Base-by-base conservation (phyloP, 2,797 vertebrate genomes). In the Knipowitschia caucasica region DNA sequence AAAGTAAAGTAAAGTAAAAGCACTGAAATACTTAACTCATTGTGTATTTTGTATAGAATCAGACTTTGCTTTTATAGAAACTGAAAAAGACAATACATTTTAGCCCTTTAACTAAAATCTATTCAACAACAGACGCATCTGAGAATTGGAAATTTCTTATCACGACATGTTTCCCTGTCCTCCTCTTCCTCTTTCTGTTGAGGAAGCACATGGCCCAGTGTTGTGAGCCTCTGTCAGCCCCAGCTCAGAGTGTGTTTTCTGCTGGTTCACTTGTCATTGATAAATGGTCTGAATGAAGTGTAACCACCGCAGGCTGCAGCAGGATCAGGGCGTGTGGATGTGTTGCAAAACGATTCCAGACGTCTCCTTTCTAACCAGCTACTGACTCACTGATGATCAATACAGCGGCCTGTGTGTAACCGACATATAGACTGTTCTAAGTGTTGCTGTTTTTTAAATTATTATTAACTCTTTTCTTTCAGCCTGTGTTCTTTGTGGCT, bases 241-340 rank as follows among this genome's bases (percentile, higher is more conserved):
- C 17, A 66, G 53, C 56, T 69, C 63, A 2, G 60, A 45, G 59
- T 76, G 24, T 73, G 73, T 39, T 45, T 64, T 30, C 2, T 33
- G 6, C 21, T 56, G 56, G 36, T 45, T 68, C 18, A 51, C 14
- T 36, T 71, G 38, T 71, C 29, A 61, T 38, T 31, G 38, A 57
- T 63, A 38, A 70, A 61, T 27, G 54, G 38, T n/a, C 43, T 59
- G 56, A 46, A 29, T 18, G 17, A 46, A 46, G 30, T 30, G 57
- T 53, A 33, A 55, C 14, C 38, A 50, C 70, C 62, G 1, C 31
- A 30, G 53, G 68, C 40, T 23, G 29, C 14, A 7, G 5, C n/a
- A n/a, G 20, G 4, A 12, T 44, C 29, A 51, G 53, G 18, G 29
- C 66, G 36, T 29, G 42, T 60, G 61, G 20, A n/a, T n/a, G n/a